Evolutionary conservation across 1,140 invertebrate genomes (phyloP), one percentile per base, ranked within the genome.

Genomic region (Hestina assimilis): DNA sequence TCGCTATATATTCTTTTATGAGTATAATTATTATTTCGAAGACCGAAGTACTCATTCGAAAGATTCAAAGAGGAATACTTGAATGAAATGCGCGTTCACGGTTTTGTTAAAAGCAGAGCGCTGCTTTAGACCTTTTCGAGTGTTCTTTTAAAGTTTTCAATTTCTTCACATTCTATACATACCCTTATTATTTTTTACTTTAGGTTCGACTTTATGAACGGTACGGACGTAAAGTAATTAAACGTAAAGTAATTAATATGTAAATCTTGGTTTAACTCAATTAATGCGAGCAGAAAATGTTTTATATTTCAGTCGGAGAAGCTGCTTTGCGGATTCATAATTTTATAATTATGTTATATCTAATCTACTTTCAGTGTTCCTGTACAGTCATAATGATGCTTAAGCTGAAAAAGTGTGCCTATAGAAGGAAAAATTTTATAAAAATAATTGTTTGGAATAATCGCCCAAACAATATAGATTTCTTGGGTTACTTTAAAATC

Each of bases 31-130:
- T 45, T 45, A 55, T 45, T 45, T 43, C 19, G 21, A 45, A 59
- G 38, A 23, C n/a, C n/a, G n/a, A 29, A 43, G 33, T 28, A 19
- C 48, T 52, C 57, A 47, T 29, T 12, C 33, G 48, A n/a, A n/a
- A n/a, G n/a, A n/a, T n/a, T n/a, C n/a, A n/a, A n/a, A n/a, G n/a
- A 29, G 48, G 51, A 69, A 59, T 59, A 57, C 66, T 61, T 59
- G 58, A 63, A 63, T 69, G 59, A 73, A 71, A 73, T 69, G 66
- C 68, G 63, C 61, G 55, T 69, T 71, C 68, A 68, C 68, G 52
- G 58, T 51, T 58, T 61, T 47, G 55, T 50, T 64, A 57, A 57
- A 61, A 59, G 55, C 50, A 41, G 41, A 43, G 52, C 62, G 42
- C 38, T 46, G 43, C 66, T 71, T 68, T 40, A 73, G 64, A 67